These are phyloP conservation scores for Xiphophorus hellerii DNA, from an alignment of 2,113 vertebrate species.

Conservation along the genomic window DNA sequence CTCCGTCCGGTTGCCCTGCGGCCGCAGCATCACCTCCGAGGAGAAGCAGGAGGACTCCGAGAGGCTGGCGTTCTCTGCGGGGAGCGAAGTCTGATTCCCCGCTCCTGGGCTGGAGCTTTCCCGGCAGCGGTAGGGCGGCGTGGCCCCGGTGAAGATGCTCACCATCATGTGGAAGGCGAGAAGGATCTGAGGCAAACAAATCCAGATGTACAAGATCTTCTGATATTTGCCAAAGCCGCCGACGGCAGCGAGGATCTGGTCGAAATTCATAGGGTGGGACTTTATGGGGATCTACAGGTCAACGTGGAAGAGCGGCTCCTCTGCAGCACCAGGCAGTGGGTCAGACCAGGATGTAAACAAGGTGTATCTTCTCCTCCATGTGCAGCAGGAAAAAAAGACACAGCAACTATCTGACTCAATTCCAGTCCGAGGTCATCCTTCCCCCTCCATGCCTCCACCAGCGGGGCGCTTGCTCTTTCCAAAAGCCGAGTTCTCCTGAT, in stretches of 20 bases:
- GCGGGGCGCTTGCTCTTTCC: not conserved
- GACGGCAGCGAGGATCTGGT: slow-evolving; percentile 71
- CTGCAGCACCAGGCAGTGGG: not conserved
- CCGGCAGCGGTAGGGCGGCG: slow-evolving; percentile 68
- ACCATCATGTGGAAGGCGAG: slow-evolving; percentile 80
- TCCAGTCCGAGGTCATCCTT: not conserved
- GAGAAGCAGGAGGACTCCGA: slow-evolving; percentile 44
- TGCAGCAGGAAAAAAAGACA: not conserved
- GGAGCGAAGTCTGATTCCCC: slow-evolving; percentile 23
- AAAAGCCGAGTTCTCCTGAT: not conserved
- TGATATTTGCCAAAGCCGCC: slow-evolving; percentile 80
- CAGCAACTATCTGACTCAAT: not conserved
- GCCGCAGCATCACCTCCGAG: not conserved
- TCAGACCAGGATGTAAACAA: slow-evolving; percentile 12
- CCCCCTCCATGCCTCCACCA: not conserved
- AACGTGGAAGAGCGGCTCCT: not conserved
- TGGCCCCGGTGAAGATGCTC: slow-evolving; percentile 79
- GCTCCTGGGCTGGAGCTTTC: slow-evolving; percentile 23
- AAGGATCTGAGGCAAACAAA: slow-evolving; percentile 78
- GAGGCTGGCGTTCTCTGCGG: slow-evolving; percentile 56
- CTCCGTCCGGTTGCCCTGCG: slow-evolving; percentile 51
- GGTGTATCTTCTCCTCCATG: not conserved
- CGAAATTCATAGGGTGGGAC: slow-evolving; percentile 73
- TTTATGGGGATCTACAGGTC: not conserved
- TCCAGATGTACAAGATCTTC: slow-evolving; percentile 79